A percentile compares a stretch with the other conserved stretches of the same genome.
Evolutionary conservation across 2,797 vertebrate genomes (phyloP).

Genomic region (Gambelia wislizenii): DNA sequence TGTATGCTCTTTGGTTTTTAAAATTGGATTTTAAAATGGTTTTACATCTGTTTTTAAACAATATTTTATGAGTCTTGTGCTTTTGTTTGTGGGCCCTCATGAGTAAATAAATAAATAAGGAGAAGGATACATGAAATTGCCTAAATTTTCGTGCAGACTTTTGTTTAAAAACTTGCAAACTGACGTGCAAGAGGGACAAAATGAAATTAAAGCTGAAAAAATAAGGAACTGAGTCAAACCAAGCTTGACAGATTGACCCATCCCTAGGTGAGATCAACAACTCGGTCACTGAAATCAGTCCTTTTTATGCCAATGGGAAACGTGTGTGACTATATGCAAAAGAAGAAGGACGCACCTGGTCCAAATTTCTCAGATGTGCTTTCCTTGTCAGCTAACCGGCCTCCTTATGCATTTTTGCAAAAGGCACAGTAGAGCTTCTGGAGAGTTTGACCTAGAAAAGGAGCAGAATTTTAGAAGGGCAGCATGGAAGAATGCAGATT

Average conservation of each 20-base stretch:
- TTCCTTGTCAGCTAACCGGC: background rate
- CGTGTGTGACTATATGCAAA: background rate
- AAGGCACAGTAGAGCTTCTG: background rate
- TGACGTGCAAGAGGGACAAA: background rate
- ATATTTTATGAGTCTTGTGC: no score
- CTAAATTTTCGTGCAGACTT: background rate
- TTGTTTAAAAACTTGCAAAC: background rate
- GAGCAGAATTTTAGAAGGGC: background rate
- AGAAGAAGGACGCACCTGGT: background rate
- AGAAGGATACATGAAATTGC: background rate
- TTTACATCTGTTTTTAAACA: no score
- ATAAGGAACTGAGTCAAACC: background rate
- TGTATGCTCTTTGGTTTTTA: no score
- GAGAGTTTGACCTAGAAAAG: conserved; percentile 3
- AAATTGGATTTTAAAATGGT: no score
- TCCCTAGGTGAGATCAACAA: background rate
- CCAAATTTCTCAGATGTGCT: background rate
- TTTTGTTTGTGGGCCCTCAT: no score
- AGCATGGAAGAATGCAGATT: background rate
- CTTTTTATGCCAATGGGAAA: background rate
- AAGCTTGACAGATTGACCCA: background rate
- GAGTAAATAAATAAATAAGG: no score
- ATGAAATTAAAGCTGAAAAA: background rate
- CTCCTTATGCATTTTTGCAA: background rate
- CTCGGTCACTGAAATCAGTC: background rate